Percentiles rank a stretch among this genome's conserved stretches.
Evolutionary conservation across 2,113 vertebrate species (phyloP).

Genomic region (Cololabis saira): DNA sequence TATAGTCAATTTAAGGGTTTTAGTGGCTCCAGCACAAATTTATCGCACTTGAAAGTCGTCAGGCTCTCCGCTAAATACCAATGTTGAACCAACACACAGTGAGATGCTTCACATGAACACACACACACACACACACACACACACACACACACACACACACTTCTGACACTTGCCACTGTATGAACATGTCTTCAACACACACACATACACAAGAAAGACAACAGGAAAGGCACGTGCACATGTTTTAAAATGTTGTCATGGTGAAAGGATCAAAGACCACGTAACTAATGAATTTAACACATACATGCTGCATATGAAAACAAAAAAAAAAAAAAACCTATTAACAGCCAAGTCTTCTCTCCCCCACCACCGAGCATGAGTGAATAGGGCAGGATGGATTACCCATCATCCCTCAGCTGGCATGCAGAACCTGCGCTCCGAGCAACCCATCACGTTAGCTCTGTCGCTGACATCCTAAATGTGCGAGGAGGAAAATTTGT

Average conservation of each 20-base stretch:
- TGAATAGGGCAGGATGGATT: conserved; percentile 67
- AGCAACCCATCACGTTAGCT: conserved; percentile 58
- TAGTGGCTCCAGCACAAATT: conserved; percentile 18
- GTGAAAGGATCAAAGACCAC: conserved; percentile 29
- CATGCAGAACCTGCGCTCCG: conserved; percentile 57
- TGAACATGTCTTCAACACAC: not conserved
- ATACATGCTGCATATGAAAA: conserved; percentile 25
- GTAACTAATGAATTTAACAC: conserved; percentile 53
- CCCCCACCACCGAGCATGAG: conserved; percentile 27
- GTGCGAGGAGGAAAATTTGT: conserved; percentile 69
- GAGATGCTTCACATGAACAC: conserved; percentile 8
- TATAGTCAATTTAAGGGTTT: conserved; percentile 18
- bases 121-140: not conserved
- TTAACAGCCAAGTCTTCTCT: conserved; percentile 57
- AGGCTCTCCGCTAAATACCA: conserved; percentile 23
- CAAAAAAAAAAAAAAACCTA: conserved; percentile 49
- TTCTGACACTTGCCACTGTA: conserved; percentile 12
- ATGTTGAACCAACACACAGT: not conserved
- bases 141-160: not conserved
- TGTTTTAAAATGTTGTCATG: conserved; percentile 27
- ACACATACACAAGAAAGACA: not conserved
- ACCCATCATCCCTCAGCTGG: conserved; percentile 72
- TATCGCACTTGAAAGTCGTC: conserved; percentile 20
- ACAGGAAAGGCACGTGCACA: not conserved
- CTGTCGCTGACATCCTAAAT: conserved; percentile 46